Evolutionary conservation across 1,140 invertebrate genomes (phyloP), one percentile per base, ranked within the genome.

Genomic region (Drosophila pruinosa): DNA sequence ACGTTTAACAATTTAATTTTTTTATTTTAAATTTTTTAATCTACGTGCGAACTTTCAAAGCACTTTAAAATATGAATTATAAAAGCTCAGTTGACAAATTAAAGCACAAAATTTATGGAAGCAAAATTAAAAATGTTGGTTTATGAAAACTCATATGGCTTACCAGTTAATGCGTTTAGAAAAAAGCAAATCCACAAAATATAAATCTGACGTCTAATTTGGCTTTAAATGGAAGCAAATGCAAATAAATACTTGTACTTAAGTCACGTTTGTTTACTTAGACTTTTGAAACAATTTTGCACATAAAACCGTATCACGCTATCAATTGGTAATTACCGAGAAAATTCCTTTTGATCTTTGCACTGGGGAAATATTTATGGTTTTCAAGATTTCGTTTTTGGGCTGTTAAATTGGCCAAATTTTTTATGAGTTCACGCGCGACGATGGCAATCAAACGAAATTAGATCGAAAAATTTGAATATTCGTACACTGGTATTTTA

Each of bases 251-350:
- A 4, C 43, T 34, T n/a, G 31, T 34, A 34, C 31, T 47, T 14
- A 58, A 57, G 54, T 26, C 45, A 62, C 62, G 34, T 26, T 54
- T 26, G 5, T 21, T 39, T 57, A 17, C 19, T 52, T 56, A 15
- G 5, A 41, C 8, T 22, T 61, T 31, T 24, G 10, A 19, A 54
- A 82, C 34, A 50, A 50, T 71, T 26, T 38, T 31, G 24, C 77
- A 88, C 77, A 72, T 75, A 62, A 72, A 79, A 67, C 59, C 61
- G 14, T 53, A 70, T 58, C 80, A 79, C 80, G 72, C 72, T 85
- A 62, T 69, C 64, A 88, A 72, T 59, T 72, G 57, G 65, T 86
- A 78, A 75, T 86, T 78, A 67, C 53, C 54, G 58, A 61, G 72
- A 68, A 57, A 65, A 71, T 81, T 81, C 65, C 58, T 54, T 52